Percentiles rank a stretch among this genome's conserved stretches.
These are phyloP conservation scores for Trematomus bernacchii DNA, from an alignment of 2,797 vertebrate species.

Conservation along the genomic window DNA sequence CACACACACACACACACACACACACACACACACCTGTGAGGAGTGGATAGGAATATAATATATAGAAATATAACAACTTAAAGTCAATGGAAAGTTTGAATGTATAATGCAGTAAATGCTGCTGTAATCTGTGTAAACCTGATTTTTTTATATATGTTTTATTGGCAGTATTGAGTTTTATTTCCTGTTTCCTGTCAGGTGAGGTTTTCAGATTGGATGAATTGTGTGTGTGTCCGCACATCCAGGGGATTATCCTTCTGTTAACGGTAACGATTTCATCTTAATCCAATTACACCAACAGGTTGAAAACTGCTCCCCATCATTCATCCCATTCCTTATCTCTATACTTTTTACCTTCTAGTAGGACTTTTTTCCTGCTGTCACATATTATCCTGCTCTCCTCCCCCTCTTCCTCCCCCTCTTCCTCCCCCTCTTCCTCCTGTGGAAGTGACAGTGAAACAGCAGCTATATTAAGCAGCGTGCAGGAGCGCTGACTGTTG, in stretches of 20 bases:
- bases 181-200: too few species aligned
- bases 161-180: too few species aligned
- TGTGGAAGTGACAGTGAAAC: slow-evolving; percentile 37
- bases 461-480: slow-evolving; percentile 61
- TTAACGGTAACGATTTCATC: neutral
- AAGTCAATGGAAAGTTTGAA: too few species aligned
- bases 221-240: neutral
- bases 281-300: slow-evolving; percentile 15
- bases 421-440: slow-evolving; percentile 23
- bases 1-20: neutral
- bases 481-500: slow-evolving; percentile 62
- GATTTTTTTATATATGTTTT: too few species aligned
- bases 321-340: neutral
- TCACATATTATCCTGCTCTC: neutral
- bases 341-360: too few species aligned
- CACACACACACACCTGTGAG: too few species aligned
- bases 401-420: neutral
- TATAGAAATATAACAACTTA: too few species aligned
- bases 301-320: slow-evolving; percentile 6
- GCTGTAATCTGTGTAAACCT: too few species aligned
- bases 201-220: too few species aligned
- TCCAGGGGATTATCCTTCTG: slow-evolving; percentile 27
- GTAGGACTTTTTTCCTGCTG: neutral
- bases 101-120: too few species aligned
- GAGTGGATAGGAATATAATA: too few species aligned